These are phyloP conservation scores for Lophius piscatorius DNA, from an alignment of 2,113 vertebrate genomes.

Conservation along the genomic window DNA sequence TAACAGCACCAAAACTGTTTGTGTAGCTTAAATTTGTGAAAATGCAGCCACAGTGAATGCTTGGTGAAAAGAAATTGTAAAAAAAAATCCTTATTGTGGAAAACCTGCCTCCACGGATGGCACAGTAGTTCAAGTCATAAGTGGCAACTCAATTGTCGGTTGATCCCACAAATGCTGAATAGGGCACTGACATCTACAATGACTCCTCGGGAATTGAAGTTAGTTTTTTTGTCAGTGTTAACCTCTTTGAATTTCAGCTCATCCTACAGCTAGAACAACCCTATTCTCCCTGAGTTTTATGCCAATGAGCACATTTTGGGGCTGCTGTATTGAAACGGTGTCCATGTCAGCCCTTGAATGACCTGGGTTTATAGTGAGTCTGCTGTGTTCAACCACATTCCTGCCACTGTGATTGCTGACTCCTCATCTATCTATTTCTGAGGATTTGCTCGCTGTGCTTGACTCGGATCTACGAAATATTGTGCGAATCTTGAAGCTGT, in stretches of 20 bases:
- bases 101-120: constrained; percentile 12
- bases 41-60: constrained; percentile 15
- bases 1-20: constrained; percentile 35
- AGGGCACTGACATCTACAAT: constrained; percentile 7
- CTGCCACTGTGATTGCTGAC: constrained; percentile 51
- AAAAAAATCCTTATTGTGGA: not conserved
- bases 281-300: not conserved
- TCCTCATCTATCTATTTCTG: constrained; percentile 36
- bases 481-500: constrained; percentile 10
- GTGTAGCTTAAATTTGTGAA: constrained; percentile 20
- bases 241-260: constrained; percentile 5
- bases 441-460: constrained; percentile 12
- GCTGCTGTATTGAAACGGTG: constrained; percentile 42
- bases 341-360: constrained; percentile 50
- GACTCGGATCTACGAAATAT: not conserved
- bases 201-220: not conserved
- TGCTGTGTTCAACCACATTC: constrained; percentile 57
- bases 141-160: constrained; percentile 19
- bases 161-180: too few species aligned
- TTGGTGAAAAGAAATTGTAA: constrained; percentile 13
- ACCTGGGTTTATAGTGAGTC: constrained; percentile 65
- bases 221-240: not conserved
- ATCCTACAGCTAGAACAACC: not conserved
- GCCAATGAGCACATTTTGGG: constrained; percentile 1
- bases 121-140: constrained; percentile 24